Evolutionary conservation across 2,113 vertebrate genomes (phyloP), one percentile per base, ranked within the genome.

Genomic region (Oryzias javanicus): DNA sequence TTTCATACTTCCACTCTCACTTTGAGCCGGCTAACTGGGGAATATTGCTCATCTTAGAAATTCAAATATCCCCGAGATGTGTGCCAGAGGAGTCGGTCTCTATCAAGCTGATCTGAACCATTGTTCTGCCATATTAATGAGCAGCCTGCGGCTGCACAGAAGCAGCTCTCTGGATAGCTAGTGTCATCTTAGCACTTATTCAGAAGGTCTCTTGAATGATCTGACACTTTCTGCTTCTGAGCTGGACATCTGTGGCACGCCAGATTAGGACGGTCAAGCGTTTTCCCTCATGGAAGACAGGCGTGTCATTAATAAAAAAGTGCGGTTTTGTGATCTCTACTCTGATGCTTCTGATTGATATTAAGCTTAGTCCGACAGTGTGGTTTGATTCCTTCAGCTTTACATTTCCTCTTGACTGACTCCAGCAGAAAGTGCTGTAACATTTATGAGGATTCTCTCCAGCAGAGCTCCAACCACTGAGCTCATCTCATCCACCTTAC

Each of bases 401-500:
- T 74, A 87, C 85, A 83, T 91, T 85, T 89, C 86, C 81, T 79
- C 86, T 79, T 70, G 80, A 63, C 64, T 77, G 64, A 55, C 56
- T 81, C 67, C 25, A 51, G 67, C 70, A 72, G 61, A 82, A 63
- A 27, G 13, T 63, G 66, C 78, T 91, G 85, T 86, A 90, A 90
- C 87, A 91, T 91, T 74, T 90, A 91, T 88, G 83, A 87, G 82
- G 69, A 42, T 77, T 79, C 76, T 59, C 58, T 79, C 76, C 71
- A 70, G 67, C 80, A 83, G 86, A 51, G 76, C 53, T 53, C 78
- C 51, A 67, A 49, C 53, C 49, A 63, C 60, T 25, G n/a, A 54
- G 58, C 64, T 77, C 68, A 60, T 67, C 74, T 70, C 71, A 56
- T 64, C 60, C 45, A 66, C 59, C 71, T 65, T 70, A 48, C 59